phyloP scores from a whole-genome alignment of 2,888 invertebrate genomes.

The Drosophila leonis region DNA sequence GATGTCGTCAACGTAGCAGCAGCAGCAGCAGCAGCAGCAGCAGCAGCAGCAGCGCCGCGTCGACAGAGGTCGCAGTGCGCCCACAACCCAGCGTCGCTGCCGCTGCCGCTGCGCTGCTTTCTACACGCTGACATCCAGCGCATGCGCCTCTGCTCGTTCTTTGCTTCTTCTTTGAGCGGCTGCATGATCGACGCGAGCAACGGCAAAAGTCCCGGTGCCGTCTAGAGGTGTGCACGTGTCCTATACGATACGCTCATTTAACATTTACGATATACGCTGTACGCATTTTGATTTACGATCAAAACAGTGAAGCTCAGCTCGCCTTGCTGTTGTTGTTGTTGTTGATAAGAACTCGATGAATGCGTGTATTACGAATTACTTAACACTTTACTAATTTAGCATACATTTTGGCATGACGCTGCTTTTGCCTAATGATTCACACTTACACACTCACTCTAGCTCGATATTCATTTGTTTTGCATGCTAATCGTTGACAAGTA shows the following conservation, averaged over 20 bases:
- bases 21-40: not conserved
- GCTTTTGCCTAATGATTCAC: not conserved
- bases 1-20: conserved; percentile 9
- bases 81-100: conserved; percentile 43
- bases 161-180: conserved; percentile 21
- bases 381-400: not conserved
- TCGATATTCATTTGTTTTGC: conserved; percentile 2
- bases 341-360: not conserved
- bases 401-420: conserved; percentile 5
- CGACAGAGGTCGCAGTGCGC: conserved; percentile 24
- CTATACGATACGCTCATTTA: conserved; percentile 5
- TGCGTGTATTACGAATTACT: not conserved
- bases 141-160: not conserved
- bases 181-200: conserved; percentile 42
- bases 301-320: not conserved
- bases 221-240: conserved; percentile 42
- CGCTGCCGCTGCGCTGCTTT: conserved; percentile 22
- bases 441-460: not conserved
- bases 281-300: not conserved
- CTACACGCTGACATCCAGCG: conserved; percentile 1
- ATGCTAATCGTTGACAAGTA: conserved; percentile 7
- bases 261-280: not conserved
- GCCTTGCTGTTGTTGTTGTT: not conserved
- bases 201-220: conserved; percentile 40
- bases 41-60: not conserved